Evolutionary conservation across 2,113 vertebrate species (phyloP), one percentile per base, ranked within the genome.

Genomic region (Sardina pilchardus): DNA sequence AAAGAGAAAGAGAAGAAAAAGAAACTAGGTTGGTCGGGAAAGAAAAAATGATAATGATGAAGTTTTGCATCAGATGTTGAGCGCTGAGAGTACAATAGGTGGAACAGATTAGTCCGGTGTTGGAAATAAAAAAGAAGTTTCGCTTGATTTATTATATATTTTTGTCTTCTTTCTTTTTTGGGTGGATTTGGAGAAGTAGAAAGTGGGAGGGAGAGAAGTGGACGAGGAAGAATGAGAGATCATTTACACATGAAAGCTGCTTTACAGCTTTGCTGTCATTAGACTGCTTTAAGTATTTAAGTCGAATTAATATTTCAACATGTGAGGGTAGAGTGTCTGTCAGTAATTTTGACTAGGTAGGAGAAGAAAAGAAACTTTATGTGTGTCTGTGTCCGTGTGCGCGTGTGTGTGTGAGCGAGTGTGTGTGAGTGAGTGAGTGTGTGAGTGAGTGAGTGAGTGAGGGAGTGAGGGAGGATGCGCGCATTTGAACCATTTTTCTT

Each of bases 221-320:
- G 71, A 78, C 0, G 71, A 78, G 30, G 26, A 78, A 16, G 26
- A 78, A 63, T 89, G 88, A 87, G 71, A 86, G 89, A 92, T 93
- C 43, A 93, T 95, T 95, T 94, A 92, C 93, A 95, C 92, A 91
- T 94, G 91, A 95, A 94, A 94, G 93, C 91, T 90, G 89, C 93
- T 94, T 94, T 91, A 84, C 85, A 91, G 92, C 93, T 91, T 92
- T 93, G 90, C 93, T 93, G 93, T 94, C 93, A 94, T 94, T 93
- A 93, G 90, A 89, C 44, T 50, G 59, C 87, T 94, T 95, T 92
- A 94, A 92, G 93, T 94, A 93, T 95, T 95, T 94, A 95, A 93
- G 92, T 90, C 88, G 92, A 94, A 94, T 94, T 93, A 94, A 95
- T 95, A 94, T 95, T 95, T 94, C 88, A 94, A 93, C 91, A 92